Evolutionary conservation across 2,113 vertebrate species (phyloP).

Genomic region (Gopherus evgoodei): DNA sequence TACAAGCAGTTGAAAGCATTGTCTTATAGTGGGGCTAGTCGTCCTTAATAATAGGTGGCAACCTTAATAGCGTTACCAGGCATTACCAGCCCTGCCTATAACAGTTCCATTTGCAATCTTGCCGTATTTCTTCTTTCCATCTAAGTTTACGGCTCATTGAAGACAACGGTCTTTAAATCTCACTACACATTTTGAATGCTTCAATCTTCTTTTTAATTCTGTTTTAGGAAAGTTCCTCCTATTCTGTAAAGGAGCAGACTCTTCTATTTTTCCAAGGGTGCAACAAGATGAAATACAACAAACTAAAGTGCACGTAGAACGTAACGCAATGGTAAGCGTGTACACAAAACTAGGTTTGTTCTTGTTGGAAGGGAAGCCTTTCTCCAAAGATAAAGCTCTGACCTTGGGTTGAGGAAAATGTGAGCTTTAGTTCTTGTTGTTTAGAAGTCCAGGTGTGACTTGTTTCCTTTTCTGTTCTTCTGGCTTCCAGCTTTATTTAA

Average conservation of each 20-base stretch:
- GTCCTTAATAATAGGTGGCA: not conserved
- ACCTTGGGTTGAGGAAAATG: slow-evolving; percentile 52
- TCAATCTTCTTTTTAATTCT: slow-evolving; percentile 35
- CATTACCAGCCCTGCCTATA: accelerated
- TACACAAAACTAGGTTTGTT: slow-evolving; percentile 11
- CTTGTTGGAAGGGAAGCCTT: slow-evolving; percentile 22
- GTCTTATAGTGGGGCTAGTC: not conserved
- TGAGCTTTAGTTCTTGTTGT: slow-evolving; percentile 23
- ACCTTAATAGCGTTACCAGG: no score
- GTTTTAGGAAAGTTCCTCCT: slow-evolving; percentile 89
- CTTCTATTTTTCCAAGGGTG: slow-evolving; percentile 93
- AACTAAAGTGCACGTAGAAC: slow-evolving; percentile 91
- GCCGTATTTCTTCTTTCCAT: not conserved
- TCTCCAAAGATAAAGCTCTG: slow-evolving; percentile 49
- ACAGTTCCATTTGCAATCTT: not conserved
- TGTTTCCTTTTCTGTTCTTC: slow-evolving; percentile 22
- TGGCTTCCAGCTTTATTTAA: slow-evolving; percentile 44
- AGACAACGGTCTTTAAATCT: not conserved
- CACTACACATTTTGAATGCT: not conserved
- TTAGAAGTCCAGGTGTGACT: not conserved
- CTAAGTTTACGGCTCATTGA: not conserved
- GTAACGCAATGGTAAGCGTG: slow-evolving; percentile 89
- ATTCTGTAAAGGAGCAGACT: slow-evolving; percentile 98
- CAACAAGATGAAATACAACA: slow-evolving; percentile 88
- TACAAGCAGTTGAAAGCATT: not conserved